Conservation (phyloP, 2,113 vertebrate genomes). For the Arenaria interpres region DNA sequence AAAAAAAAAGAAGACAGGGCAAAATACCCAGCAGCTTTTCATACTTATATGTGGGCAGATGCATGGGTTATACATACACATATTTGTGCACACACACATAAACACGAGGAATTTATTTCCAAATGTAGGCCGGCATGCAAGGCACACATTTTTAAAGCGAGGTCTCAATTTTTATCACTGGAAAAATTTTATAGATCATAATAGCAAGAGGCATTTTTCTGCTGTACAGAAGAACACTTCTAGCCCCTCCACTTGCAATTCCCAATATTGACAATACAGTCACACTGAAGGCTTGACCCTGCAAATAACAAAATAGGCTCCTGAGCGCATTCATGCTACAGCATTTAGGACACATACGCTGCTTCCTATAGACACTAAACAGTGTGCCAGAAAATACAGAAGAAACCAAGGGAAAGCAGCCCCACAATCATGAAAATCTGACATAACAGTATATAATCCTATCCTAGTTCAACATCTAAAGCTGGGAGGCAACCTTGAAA, state of each 20-base stretch:
- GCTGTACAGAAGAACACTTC: background rate
- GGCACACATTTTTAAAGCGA: background rate
- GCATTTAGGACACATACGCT: background rate
- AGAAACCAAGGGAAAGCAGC: background rate
- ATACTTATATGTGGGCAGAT: background rate
- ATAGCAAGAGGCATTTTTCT: background rate
- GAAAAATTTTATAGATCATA: background rate
- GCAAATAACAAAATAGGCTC: rapidly evolving
- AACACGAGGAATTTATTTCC: background rate
- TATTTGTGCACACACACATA: background rate
- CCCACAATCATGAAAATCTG: background rate
- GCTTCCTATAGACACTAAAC: background rate
- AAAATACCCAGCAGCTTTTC: background rate
- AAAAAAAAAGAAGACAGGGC: too few species aligned
- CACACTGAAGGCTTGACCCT: background rate
- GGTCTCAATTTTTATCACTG: background rate
- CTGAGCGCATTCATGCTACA: background rate
- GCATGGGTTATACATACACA: rapidly evolving
- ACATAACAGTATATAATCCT: background rate
- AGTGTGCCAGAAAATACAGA: background rate
- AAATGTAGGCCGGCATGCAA: background rate
- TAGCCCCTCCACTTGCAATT: background rate
- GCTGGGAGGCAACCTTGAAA: background rate
- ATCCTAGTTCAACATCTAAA: background rate
- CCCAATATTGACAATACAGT: background rate